phyloP scores from a whole-genome alignment of 2,797 vertebrate species.

The Notoglanidium macrostoma region DNA sequence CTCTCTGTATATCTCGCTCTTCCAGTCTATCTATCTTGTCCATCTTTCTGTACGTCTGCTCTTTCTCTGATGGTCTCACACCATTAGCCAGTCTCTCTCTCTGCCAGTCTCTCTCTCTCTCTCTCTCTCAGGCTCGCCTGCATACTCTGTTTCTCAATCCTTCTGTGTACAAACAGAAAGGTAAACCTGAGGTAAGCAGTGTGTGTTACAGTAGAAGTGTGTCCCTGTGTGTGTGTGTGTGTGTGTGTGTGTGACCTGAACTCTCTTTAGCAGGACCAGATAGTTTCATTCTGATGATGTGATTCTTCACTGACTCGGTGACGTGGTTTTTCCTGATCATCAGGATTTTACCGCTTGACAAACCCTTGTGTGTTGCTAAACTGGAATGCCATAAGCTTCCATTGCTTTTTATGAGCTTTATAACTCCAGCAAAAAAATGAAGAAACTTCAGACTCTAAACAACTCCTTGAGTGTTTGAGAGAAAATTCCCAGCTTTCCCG shows the following conservation, averaged over 20 bases:
- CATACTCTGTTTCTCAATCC: not conserved
- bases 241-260: conserved; percentile 18
- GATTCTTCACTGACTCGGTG: not conserved
- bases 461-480: not conserved
- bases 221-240: conserved; percentile 2
- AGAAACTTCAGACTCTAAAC: not conserved
- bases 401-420: not conserved
- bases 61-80: not conserved
- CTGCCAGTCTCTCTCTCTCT: not conserved
- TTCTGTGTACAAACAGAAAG: not conserved
- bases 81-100: too few relatives aligned
- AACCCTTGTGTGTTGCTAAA: not conserved
- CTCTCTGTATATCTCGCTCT: not conserved
- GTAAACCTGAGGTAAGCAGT: not conserved
- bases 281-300: not conserved
- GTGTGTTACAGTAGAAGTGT: not conserved
- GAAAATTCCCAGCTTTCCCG: too few relatives aligned
- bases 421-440: too few relatives aligned
- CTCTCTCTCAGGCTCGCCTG: not conserved
- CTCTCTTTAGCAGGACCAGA: not conserved
- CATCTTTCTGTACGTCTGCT: not conserved
- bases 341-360: conserved; percentile 33
- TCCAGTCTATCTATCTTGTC: not conserved
- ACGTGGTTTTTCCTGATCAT: conserved; percentile 55
- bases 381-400: too few relatives aligned